phyloP scores from a whole-genome alignment of 2,797 vertebrate species.

The Agapornis canus region DNA sequence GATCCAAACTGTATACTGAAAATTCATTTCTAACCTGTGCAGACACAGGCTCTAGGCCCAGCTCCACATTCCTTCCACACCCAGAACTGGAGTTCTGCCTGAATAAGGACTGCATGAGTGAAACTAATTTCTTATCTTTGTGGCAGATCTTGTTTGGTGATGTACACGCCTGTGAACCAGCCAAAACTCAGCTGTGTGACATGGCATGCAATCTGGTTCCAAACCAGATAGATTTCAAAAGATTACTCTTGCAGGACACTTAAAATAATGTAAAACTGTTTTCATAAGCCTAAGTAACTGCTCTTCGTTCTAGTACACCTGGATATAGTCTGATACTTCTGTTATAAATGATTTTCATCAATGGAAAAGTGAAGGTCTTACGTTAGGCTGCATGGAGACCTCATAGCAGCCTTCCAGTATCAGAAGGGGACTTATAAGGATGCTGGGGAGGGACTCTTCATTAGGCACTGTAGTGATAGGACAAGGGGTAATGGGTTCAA shows the following conservation, averaged over 20 bases:
- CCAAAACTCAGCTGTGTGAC: neutral
- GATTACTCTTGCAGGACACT: neutral
- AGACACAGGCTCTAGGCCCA: neutral
- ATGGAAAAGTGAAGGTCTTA: neutral
- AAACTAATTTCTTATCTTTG: conserved; percentile 11
- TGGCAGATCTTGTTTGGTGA: conserved; percentile 34
- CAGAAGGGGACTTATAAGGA: too few relatives aligned
- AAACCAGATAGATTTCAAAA: neutral
- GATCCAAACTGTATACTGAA: neutral
- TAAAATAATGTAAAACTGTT: neutral
- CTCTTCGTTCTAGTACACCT: neutral
- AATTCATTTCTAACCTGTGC: neutral
- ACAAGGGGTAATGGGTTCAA: too few relatives aligned
- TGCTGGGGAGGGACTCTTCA: too few relatives aligned
- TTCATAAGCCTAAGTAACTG: neutral
- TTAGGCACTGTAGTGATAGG: too few relatives aligned
- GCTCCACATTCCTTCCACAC: conserved; percentile 43
- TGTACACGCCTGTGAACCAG: neutral
- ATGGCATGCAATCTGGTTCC: neutral
- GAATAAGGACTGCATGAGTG: neutral
- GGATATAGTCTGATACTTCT: neutral
- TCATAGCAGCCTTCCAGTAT: too few relatives aligned
- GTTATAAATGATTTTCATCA: neutral
- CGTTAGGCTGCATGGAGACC: too few relatives aligned
- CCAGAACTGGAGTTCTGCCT: conserved; percentile 28